Conservation (phyloP, 2,113 vertebrate species). For the Phrynosoma blainvillii region DNA sequence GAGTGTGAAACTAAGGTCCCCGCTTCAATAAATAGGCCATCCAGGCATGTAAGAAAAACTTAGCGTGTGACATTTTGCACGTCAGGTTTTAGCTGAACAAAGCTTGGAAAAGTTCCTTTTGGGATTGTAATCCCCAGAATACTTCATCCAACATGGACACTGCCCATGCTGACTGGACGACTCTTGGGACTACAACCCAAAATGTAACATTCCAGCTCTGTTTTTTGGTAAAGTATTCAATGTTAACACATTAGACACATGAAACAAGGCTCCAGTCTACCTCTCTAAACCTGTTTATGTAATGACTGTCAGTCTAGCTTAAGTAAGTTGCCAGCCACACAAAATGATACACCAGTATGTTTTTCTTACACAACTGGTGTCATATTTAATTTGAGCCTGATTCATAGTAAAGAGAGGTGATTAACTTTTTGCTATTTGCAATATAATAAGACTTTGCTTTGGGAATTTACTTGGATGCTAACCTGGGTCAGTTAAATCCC, state of each 20-base stretch:
- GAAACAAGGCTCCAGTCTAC: not conserved
- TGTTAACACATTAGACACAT: not conserved
- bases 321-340: not conserved
- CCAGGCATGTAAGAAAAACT: not conserved
- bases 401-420: not conserved
- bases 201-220: not conserved
- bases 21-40: not conserved
- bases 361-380: not conserved
- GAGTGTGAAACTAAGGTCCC: not conserved
- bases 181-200: too few relatives aligned
- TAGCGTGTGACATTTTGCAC: not conserved
- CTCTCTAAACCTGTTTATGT: not conserved
- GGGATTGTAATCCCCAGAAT: too few relatives aligned
- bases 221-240: not conserved
- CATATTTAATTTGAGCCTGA: not conserved
- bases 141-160: too few relatives aligned
- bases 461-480: not conserved
- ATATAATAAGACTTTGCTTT: not conserved
- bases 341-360: not conserved
- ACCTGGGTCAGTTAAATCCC: not conserved
- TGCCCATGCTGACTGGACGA: too few relatives aligned
- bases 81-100: not conserved
- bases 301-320: not conserved
- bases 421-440: not conserved
- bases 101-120: too few relatives aligned